Base-by-base conservation (phyloP, 2,888 invertebrate genomes). In the Germaria angustata region DNA sequence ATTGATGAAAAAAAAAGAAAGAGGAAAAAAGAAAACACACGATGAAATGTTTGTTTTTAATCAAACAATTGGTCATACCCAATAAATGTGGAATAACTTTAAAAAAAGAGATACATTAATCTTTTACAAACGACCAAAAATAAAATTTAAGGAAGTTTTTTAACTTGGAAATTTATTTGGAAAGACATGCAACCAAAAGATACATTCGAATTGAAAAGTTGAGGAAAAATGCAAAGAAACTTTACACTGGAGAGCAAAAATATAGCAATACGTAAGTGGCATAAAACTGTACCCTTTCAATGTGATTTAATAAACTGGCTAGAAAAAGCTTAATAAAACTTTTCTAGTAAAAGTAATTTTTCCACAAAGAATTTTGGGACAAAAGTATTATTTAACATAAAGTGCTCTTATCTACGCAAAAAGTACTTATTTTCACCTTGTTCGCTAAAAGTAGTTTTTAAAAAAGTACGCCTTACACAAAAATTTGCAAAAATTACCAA, bases 51-150 rank as follows among this genome's bases (percentile, higher is more conserved):
- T 68, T 77, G 59, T 22, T 71, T 78, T 65, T 55, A 75, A 69
- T 75, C 75, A 57, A 69, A 78, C 81, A 82, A 82, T 82, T 82
- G 81, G 81, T 82, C 73, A 75, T 75, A 69, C 57, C 75, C 78
- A 82, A 78, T 78, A 78, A 81, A 78, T 69, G 69, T 65, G 69
- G 17, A 51, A 13, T 17, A 24, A 3, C 41, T 28, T 1, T 20
- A 24, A 17, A 44, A 6, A n/a, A 66, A 36, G 8, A 63, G 68
- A 69, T 51, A 24, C 77, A 77, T 69, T 68, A 24, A 75, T 75
- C 65, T 57, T 75, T 17, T 41, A 20, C 11, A 28, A 63, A 46
- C 39, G 36, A 22, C 49, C 7, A 36, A 39, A 36, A 51, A 41
- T 53, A 55, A 32, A 65, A 51, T 72, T 79, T 79, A 66, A 79